Percentiles rank a stretch among this genome's conserved stretches.
These are phyloP conservation scores for Toxotes chatareus DNA, from an alignment of 2,113 vertebrate species.

Conservation along the genomic window DNA sequence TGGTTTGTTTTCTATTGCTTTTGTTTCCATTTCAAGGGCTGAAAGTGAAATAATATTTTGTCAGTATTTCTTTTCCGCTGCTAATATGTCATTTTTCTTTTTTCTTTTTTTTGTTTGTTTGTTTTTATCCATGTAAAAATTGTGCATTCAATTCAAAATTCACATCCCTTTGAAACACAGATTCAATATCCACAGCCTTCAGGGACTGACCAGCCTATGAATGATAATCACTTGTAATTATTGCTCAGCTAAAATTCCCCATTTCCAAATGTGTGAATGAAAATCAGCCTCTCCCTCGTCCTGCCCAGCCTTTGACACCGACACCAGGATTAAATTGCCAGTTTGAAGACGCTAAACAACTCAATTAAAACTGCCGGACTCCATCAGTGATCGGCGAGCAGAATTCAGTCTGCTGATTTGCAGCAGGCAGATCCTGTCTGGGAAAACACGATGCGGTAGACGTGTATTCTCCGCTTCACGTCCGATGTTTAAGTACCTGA, in stretches of 20 bases:
- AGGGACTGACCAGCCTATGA: slow-evolving; percentile 36
- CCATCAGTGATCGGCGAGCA: slow-evolving; percentile 22
- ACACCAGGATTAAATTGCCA: slow-evolving; percentile 60
- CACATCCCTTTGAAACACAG: slow-evolving; percentile 17
- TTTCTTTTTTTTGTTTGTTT: background rate
- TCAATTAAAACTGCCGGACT: slow-evolving; percentile 65
- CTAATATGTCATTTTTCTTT: background rate
- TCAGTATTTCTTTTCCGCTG: no score
- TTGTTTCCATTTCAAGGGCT: background rate
- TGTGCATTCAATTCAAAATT: slow-evolving; percentile 33
- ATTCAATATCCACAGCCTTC: slow-evolving; percentile 38
- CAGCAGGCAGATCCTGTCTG: slow-evolving; percentile 31
- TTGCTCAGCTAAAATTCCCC: slow-evolving; percentile 32
- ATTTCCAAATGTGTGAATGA: slow-evolving; percentile 29
- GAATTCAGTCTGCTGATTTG: slow-evolving; percentile 43
- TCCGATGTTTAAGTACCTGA: slow-evolving; percentile 46
- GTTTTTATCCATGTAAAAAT: background rate
- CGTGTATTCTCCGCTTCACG: slow-evolving; percentile 21
- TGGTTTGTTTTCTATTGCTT: background rate
- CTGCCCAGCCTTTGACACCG: slow-evolving; percentile 28
- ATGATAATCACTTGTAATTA: slow-evolving; percentile 72
- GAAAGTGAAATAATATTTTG: background rate
- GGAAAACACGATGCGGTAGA: slow-evolving; percentile 19
- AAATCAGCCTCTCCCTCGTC: background rate
- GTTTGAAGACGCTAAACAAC: slow-evolving; percentile 68